Base-by-base conservation (phyloP, 2,113 vertebrate species). In the Hassar affinis region DNA sequence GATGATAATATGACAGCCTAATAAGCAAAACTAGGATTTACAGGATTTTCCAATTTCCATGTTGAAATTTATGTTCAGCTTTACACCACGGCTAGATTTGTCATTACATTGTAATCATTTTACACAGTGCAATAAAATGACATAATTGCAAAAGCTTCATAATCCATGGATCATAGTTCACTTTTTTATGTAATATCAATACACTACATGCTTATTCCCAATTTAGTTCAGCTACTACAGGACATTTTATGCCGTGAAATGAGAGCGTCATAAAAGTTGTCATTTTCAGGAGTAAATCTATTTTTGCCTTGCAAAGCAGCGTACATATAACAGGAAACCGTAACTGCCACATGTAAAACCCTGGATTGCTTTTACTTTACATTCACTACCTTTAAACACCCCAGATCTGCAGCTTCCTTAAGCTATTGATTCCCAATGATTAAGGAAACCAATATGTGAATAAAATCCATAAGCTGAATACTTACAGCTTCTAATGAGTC, bases 381-480 rank as follows among this genome's bases (percentile, higher is more conserved):
- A 61, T 68, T 22, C 61, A 45, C 64, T 62, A 47, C 27, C 18
- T 52, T 76, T 25, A 76, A 38, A 79, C 25, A 51, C 7, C 27
- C 25, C 2, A 85, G 18, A 38, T 71, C 15, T 25, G 51, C 30
- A 77, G 52, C n/a, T 25, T 33, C 71, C 25, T 79, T 62, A 56
- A 64, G 52, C 27, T 74, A 86, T 69, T 54, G 49, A 83, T 85
- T 51, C 17, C 74, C 77, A 85, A 85, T 85, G 68, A 75, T 35
- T 47, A 72, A 33, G 72, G 27, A 85, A 85, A 78, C 57, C 83
- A 38, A 81, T 51, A 74, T 79, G 62, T 84, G 64, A 84, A 66
- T 79, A 86, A 71, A 85, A 77, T 77, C 42, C 33, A 82, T 59
- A 42, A 57, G 66, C 74, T 33, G 52, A 56, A 83, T 47, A 80